Evolutionary conservation across 2,113 vertebrate genomes (phyloP).

Genomic region (Psophia crepitans): DNA sequence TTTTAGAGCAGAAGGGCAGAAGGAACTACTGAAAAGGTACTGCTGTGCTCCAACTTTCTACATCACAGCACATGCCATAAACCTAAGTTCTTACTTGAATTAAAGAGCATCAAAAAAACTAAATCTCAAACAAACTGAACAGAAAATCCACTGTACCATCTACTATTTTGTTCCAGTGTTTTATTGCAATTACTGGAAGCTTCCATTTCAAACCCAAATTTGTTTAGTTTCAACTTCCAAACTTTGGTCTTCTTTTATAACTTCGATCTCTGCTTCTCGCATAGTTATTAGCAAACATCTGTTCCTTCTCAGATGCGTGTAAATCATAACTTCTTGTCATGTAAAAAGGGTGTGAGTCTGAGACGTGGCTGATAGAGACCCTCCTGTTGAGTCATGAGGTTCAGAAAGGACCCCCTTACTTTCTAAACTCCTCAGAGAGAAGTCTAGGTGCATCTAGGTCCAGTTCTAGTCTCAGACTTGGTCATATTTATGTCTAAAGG

Average conservation of each 20-base stretch:
- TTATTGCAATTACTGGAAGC: not conserved
- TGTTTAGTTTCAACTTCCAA: not conserved
- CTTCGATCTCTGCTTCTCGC: not conserved
- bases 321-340: too few species aligned
- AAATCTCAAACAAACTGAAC: not conserved
- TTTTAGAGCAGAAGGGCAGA: not conserved
- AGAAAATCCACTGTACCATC: not conserved
- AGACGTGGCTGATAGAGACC: too few species aligned
- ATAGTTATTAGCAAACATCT: not conserved
- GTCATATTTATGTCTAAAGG: too few species aligned
- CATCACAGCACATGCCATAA: not conserved
- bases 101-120: not conserved
- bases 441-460: too few species aligned
- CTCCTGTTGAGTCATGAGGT: too few species aligned
- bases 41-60: not conserved
- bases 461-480: too few species aligned
- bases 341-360: too few species aligned
- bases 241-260: not conserved
- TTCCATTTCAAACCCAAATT: not conserved
- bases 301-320: not conserved
- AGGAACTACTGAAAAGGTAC: not conserved
- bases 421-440: too few species aligned
- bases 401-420: too few species aligned
- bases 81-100: not conserved
- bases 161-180: accelerated